These are phyloP conservation scores for Argynnis bischoffii DNA, from an alignment of 2,888 invertebrate species.

Conservation along the genomic window DNA sequence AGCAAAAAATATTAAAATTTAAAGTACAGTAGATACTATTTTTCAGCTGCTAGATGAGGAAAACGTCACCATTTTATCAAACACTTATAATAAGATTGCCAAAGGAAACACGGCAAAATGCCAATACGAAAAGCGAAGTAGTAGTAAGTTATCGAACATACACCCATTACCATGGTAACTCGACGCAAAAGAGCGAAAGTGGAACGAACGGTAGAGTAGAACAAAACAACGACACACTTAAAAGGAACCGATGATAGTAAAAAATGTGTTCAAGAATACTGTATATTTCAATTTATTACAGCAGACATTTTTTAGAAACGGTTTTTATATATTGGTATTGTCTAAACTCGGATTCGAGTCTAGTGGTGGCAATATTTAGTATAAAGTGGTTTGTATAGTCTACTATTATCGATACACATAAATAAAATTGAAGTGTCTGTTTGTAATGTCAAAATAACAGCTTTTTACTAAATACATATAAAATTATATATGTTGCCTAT, in stretches of 20 bases:
- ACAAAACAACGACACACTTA: slow-evolving; percentile 21
- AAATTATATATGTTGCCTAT: no score
- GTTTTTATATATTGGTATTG: no score
- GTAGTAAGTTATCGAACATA: slow-evolving; percentile 58
- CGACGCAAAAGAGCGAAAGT: slow-evolving; percentile 61
- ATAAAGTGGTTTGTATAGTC: no score
- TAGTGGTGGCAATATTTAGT: no score
- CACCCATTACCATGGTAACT: slow-evolving; percentile 64
- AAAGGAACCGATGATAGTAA: slow-evolving; percentile 9
- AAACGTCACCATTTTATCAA: slow-evolving; percentile 1
- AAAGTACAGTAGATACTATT: not conserved
- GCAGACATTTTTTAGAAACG: no score
- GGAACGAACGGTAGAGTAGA: slow-evolving; percentile 55
- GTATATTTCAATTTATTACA: no score
- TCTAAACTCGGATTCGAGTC: no score
- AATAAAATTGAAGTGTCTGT: no score
- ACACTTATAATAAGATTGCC: slow-evolving; percentile 4
- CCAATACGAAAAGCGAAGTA: slow-evolving; percentile 27
- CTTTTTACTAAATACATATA: no score
- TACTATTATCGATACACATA: no score
- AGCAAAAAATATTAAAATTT: not conserved
- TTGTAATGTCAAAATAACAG: no score
- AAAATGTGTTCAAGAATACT: slow-evolving; percentile 7
- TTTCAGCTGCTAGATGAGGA: no score
- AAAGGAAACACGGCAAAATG: slow-evolving; percentile 38